Evolutionary conservation across 92 coral and sea anemone species (phyloP).

Genomic region (Epizoanthus illoricatus): DNA sequence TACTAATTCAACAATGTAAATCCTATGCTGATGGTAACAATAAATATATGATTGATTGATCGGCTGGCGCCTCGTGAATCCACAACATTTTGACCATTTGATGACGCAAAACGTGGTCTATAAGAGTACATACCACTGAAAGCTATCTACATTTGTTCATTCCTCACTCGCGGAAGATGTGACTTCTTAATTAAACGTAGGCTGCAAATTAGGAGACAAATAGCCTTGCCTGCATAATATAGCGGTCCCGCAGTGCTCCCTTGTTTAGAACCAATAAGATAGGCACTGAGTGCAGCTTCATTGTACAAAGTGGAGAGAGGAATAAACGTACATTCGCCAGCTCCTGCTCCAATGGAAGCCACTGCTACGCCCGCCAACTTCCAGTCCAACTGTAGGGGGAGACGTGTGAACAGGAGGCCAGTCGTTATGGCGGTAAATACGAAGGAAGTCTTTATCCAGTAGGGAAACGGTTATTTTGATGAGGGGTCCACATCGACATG

Average conservation of each 20-base stretch:
- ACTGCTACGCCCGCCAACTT: constrained; percentile 45
- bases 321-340: constrained; percentile 70
- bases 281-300: constrained; percentile 52
- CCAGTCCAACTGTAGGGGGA: constrained; percentile 4
- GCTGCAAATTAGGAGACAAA: too few species aligned
- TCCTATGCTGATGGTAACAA: too few species aligned
- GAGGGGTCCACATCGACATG: too few species aligned
- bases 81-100: too few species aligned
- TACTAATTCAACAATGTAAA: too few species aligned
- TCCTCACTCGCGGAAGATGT: too few species aligned
- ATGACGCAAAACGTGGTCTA: too few species aligned
- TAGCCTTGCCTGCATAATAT: constrained; percentile 58
- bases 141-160: too few species aligned
- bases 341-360: constrained; percentile 54
- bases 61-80: too few species aligned
- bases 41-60: too few species aligned
- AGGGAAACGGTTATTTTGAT: constrained; percentile 25
- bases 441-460: not conserved
- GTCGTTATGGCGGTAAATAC: constrained; percentile 29
- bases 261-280: constrained; percentile 61
- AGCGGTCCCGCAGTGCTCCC: constrained; percentile 66
- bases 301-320: constrained; percentile 58
- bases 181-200: too few species aligned
- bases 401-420: constrained; percentile 47
- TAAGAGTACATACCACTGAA: too few species aligned